Evolutionary conservation across 2,888 invertebrate genomes (phyloP).

Genomic region (Limnephilus rhombicus): DNA sequence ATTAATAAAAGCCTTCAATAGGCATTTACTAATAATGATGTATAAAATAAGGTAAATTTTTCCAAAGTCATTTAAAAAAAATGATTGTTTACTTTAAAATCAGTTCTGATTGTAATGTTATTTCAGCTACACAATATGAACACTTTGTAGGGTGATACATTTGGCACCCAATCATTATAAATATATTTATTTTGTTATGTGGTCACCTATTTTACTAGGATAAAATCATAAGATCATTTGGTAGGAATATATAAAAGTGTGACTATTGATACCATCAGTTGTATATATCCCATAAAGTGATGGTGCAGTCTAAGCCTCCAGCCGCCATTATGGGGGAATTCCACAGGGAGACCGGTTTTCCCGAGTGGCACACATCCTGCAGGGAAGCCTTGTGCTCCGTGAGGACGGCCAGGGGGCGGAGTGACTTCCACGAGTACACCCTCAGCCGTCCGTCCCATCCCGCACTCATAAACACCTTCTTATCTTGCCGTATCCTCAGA

Average conservation of each 20-base stretch:
- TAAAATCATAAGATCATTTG: slow-evolving; percentile 55
- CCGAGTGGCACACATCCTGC: slow-evolving; percentile 85
- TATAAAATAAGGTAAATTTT: slow-evolving; percentile 22
- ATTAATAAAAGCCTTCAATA: slow-evolving; percentile 19
- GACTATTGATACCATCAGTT: slow-evolving; percentile 73
- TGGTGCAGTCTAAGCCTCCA: slow-evolving; percentile 85
- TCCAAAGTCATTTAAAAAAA: slow-evolving; percentile 25
- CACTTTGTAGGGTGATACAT: slow-evolving; percentile 21
- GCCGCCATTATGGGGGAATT: slow-evolving; percentile 88
- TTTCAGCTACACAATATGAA: slow-evolving; percentile 37
- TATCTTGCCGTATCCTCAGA: slow-evolving; percentile 82
- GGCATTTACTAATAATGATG: slow-evolving; percentile 6
- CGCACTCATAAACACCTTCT: slow-evolving; percentile 85
- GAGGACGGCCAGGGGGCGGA: slow-evolving; percentile 84
- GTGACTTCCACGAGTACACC: slow-evolving; percentile 87
- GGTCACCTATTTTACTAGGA: slow-evolving; percentile 37
- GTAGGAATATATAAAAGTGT: background rate
- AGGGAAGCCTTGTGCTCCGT: slow-evolving; percentile 85
- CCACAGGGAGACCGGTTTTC: slow-evolving; percentile 81
- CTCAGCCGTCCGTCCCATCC: slow-evolving; percentile 88
- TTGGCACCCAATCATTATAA: slow-evolving; percentile 29
- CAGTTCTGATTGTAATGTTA: slow-evolving; percentile 30
- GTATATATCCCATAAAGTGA: slow-evolving; percentile 90
- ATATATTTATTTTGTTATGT: background rate
- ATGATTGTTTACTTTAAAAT: slow-evolving; percentile 36